A percentile compares a stretch with the other conserved stretches of the same genome.
Evolutionary conservation across 2,888 invertebrate species (phyloP).

Genomic region (Meandrusa payeni): DNA sequence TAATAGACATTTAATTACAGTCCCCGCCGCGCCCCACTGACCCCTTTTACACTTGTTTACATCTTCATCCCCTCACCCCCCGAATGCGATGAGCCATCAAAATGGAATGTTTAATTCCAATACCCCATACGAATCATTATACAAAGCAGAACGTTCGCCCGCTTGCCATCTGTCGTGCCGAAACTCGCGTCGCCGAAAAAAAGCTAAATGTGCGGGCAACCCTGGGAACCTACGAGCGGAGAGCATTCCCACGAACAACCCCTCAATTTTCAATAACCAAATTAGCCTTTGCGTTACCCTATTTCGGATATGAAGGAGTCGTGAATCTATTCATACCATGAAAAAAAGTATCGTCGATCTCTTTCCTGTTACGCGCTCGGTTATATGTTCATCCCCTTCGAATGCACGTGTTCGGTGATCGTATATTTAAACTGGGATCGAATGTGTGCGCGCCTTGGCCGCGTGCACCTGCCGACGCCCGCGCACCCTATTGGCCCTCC

Average conservation of each 20-base stretch:
- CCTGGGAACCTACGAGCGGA: constrained; percentile 84
- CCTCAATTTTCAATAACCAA: constrained; percentile 82
- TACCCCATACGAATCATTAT: constrained; percentile 77
- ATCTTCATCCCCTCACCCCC: constrained; percentile 71
- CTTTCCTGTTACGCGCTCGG: constrained; percentile 40
- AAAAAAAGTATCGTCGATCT: constrained; percentile 70
- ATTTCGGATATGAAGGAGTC: constrained; percentile 80
- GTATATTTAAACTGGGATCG: constrained; percentile 62
- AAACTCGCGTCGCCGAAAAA: constrained; percentile 74
- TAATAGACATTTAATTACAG: constrained; percentile 79
- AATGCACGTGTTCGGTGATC: constrained; percentile 80
- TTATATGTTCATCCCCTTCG: constrained; percentile 72
- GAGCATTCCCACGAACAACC: constrained; percentile 85
- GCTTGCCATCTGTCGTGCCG: constrained; percentile 81
- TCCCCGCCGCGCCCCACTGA: constrained; percentile 67
- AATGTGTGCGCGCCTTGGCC: constrained; percentile 63
- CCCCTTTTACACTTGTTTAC: constrained; percentile 81
- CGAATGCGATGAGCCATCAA: constrained; percentile 72
- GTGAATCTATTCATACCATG: constrained; percentile 78
- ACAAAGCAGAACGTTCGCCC: constrained; percentile 70
- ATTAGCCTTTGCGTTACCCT: constrained; percentile 82
- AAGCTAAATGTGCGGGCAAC: constrained; percentile 78
- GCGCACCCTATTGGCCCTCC: constrained; percentile 72
- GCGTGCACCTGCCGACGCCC: constrained; percentile 71
- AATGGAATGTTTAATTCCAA: constrained; percentile 78